phyloP scores from a whole-genome alignment of 2,888 invertebrate genomes.

The Drosophila sordidula region DNA sequence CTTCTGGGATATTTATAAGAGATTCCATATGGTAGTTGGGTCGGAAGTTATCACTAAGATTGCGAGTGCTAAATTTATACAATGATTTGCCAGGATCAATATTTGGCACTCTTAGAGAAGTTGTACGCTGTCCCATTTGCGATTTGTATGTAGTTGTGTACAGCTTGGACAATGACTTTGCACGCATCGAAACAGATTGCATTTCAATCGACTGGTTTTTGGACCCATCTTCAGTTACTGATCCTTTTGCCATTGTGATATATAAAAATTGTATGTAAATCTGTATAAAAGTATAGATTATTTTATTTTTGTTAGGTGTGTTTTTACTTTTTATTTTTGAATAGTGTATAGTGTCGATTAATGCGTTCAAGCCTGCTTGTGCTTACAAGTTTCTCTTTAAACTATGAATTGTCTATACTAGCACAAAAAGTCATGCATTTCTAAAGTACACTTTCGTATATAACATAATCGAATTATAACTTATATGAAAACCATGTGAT shows the following conservation, averaged over 20 bases:
- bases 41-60: neutral
- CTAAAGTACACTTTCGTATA: neutral
- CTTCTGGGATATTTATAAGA: neutral
- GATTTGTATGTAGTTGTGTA: neutral
- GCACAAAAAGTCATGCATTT: too few species aligned
- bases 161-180: constrained; percentile 5
- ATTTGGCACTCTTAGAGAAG: constrained; percentile 18
- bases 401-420: neutral
- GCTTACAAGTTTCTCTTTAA: neutral
- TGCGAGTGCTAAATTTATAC: constrained; percentile 7
- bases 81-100: neutral
- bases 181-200: neutral
- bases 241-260: neutral
- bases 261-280: neutral
- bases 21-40: neutral
- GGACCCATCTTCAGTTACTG: too few species aligned
- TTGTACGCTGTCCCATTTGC: neutral
- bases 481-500: neutral
- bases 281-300: neutral
- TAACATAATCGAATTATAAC: neutral
- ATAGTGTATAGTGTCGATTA: neutral
- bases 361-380: neutral
- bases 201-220: accelerated
- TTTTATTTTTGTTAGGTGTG: neutral
- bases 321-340: neutral